Conservation (phyloP, 1,140 invertebrate species). For the Thaumetopoea pityocampa region DNA sequence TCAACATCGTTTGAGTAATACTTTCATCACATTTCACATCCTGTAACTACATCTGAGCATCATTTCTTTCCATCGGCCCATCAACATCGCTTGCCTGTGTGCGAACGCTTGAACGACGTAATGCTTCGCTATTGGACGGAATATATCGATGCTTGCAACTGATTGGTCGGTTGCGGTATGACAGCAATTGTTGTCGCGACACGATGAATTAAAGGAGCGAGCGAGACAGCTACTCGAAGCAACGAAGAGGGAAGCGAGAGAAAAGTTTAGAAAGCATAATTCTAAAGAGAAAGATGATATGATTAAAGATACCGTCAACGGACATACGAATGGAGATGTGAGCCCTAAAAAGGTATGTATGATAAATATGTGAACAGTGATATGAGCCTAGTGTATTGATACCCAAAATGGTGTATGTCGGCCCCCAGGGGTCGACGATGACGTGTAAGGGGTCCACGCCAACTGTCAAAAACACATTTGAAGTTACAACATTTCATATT, state of each 20-base stretch:
- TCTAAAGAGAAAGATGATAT: constrained; percentile 48
- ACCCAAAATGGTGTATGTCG: too few species aligned
- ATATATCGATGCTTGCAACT: constrained; percentile 19
- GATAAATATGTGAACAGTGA: neutral
- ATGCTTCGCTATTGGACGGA: constrained; percentile 31
- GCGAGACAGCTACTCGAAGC: constrained; percentile 93
- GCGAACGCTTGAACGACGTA: constrained; percentile 25
- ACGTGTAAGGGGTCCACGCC: too few species aligned
- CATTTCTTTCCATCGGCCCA: constrained; percentile 35
- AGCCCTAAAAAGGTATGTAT: constrained; percentile 56
- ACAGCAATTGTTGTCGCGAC: constrained; percentile 84
- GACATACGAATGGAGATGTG: constrained; percentile 46
- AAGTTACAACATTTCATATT: too few species aligned
- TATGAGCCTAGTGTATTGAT: too few species aligned
- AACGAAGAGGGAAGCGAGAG: constrained; percentile 83
- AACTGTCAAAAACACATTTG: too few species aligned
- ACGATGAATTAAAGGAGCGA: constrained; percentile 92
- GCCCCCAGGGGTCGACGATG: too few species aligned
- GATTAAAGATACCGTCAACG: constrained; percentile 38
- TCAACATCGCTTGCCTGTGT: constrained; percentile 30
- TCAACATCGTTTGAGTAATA: neutral
- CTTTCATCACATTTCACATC: neutral
- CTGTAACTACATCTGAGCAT: too few species aligned
- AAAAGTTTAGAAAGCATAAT: constrained; percentile 74
- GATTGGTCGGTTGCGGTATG: constrained; percentile 31